Conservation (phyloP, 2,797 vertebrate genomes). For the Parauchenoglanis punctatus region DNA sequence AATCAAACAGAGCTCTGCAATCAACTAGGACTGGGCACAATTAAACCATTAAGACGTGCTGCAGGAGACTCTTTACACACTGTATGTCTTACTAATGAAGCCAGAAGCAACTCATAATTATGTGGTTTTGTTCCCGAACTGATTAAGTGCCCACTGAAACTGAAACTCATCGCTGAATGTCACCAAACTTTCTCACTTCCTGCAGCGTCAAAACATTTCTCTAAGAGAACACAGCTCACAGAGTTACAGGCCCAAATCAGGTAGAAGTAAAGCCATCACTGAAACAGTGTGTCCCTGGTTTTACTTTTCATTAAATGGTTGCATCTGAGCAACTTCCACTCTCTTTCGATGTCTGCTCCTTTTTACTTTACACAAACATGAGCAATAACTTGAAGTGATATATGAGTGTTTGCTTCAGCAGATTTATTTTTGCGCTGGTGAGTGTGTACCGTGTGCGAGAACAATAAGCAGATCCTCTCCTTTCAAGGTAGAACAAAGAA, state of each 20-base stretch:
- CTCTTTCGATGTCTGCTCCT: not conserved
- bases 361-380: conserved; percentile 9
- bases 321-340: not conserved
- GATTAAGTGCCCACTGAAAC: conserved; percentile 61
- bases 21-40: conserved; percentile 87
- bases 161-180: conserved; percentile 60
- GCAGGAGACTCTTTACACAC: conserved; percentile 90
- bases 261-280: not conserved
- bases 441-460: not conserved
- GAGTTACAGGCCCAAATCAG: conserved; percentile 19
- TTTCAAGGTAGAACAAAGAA: conserved; percentile 31
- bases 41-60: conserved; percentile 94
- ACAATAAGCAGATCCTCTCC: conserved; percentile 30
- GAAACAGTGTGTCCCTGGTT: not conserved
- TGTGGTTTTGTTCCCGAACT: conserved; percentile 78
- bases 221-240: conserved; percentile 1
- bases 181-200: conserved; percentile 59
- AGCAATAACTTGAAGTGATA: conserved; percentile 8
- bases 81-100: conserved; percentile 86
- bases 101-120: conserved; percentile 71
- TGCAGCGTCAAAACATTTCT: conserved; percentile 55
- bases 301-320: not conserved
- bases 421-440: conserved; percentile 25
- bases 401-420: conserved; percentile 26
- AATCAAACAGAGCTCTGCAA: conserved; percentile 85